phyloP scores from a whole-genome alignment of 2,113 vertebrate genomes.

The Etia nguti region DNA sequence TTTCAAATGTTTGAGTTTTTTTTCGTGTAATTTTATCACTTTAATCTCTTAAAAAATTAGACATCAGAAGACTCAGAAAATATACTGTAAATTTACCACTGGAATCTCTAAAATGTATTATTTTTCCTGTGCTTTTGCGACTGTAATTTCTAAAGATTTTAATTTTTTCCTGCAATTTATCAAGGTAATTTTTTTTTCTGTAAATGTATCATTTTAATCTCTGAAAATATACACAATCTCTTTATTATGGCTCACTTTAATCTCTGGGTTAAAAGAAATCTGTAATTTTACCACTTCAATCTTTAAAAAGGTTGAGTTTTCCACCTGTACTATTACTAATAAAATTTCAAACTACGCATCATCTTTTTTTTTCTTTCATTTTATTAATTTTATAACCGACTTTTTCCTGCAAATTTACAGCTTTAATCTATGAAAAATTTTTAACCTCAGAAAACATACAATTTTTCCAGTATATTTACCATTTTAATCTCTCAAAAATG shows the following conservation, averaged over 20 bases:
- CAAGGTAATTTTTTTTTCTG: neutral
- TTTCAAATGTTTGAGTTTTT: neutral
- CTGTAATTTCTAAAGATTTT: neutral
- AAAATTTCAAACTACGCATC: neutral
- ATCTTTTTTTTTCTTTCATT: neutral
- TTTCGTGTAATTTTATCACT: neutral
- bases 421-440: neutral
- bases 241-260: neutral
- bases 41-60: neutral
- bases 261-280: neutral
- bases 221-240: neutral
- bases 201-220: neutral
- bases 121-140: neutral
- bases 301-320: neutral
- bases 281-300: neutral
- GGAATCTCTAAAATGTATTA: neutral
- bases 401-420: neutral
- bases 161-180: neutral
- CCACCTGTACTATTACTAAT: neutral
- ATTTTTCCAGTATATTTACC: neutral
- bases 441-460: neutral
- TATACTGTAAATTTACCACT: neutral
- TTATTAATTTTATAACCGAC: neutral
- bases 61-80: neutral
- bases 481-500: neutral